phyloP scores from a whole-genome alignment of 1,140 invertebrate species.

The Aricia agestis region DNA sequence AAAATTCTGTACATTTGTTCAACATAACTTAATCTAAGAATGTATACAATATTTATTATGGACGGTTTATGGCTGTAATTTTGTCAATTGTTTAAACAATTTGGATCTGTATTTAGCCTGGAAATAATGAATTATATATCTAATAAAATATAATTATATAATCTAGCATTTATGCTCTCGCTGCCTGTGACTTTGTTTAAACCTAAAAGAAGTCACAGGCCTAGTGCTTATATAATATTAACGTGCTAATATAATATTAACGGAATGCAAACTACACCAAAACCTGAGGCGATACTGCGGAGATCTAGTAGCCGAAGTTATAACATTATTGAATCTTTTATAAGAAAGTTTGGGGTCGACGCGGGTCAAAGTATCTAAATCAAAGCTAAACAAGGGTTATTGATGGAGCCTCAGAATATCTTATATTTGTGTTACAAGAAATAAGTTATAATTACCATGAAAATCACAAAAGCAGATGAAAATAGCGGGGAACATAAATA shows the following conservation, averaged over 20 bases:
- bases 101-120: too few species aligned
- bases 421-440: not conserved
- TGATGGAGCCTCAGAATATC: slow-evolving; percentile 8
- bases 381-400: not conserved
- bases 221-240: not conserved
- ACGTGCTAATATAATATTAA: not conserved
- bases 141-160: too few species aligned
- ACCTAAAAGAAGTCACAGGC: not conserved
- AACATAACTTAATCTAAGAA: too few species aligned
- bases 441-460: not conserved
- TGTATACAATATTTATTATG: too few species aligned
- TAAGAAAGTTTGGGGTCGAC: slow-evolving; percentile 3
- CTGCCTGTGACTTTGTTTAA: too few species aligned
- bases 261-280: not conserved
- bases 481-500: slow-evolving; percentile 15
- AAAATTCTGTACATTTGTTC: not conserved
- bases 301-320: not conserved
- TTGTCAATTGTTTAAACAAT: too few species aligned
- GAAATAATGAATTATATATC: too few species aligned
- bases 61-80: too few species aligned
- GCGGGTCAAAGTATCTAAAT: slow-evolving; percentile 4
- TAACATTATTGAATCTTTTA: slow-evolving; percentile 6
- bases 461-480: slow-evolving; percentile 3
- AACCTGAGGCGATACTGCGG: not conserved
- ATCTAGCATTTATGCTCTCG: not conserved